phyloP scores from a whole-genome alignment of 2,888 invertebrate species.

The Agapostemon virescens region DNA sequence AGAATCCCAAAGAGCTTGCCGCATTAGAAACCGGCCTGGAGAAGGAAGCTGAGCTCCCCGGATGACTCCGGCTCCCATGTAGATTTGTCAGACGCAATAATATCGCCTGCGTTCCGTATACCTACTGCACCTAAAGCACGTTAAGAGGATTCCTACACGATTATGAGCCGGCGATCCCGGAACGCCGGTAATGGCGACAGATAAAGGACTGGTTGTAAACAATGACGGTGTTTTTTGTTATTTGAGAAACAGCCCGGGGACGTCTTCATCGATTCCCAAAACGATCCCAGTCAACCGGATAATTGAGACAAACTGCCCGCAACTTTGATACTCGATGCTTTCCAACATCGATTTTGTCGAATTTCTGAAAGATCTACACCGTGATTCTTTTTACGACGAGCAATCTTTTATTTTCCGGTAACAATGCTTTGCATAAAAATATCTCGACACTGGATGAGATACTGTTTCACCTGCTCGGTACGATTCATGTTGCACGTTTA shows the following conservation, averaged over 20 bases:
- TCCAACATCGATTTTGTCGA: not conserved
- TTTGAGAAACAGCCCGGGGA: constrained; percentile 9
- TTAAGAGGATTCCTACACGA: constrained; percentile 44
- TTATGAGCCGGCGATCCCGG: constrained; percentile 35
- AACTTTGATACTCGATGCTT: not conserved
- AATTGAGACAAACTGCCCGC: not conserved
- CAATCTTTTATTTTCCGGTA: no score
- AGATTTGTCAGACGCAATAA: constrained; percentile 46
- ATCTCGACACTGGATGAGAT: no score
- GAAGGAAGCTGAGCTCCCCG: constrained; percentile 47
- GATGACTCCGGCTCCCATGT: constrained; percentile 45
- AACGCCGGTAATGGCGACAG: constrained; percentile 39
- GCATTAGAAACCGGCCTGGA: constrained; percentile 71
- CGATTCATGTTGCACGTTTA: no score
- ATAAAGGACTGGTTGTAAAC: constrained; percentile 45
- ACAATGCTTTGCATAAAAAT: no score
- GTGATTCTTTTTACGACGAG: not conserved
- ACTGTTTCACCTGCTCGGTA: no score
- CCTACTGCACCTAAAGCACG: constrained; percentile 29
- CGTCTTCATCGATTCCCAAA: constrained; percentile 2
- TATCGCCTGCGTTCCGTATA: constrained; percentile 31
- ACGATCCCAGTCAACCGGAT: not conserved
- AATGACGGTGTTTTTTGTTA: constrained; percentile 18
- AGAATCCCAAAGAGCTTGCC: constrained; percentile 79
- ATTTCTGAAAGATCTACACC: not conserved